Base-by-base conservation (phyloP, 2,797 vertebrate species). In the Sebastes diaconus region DNA sequence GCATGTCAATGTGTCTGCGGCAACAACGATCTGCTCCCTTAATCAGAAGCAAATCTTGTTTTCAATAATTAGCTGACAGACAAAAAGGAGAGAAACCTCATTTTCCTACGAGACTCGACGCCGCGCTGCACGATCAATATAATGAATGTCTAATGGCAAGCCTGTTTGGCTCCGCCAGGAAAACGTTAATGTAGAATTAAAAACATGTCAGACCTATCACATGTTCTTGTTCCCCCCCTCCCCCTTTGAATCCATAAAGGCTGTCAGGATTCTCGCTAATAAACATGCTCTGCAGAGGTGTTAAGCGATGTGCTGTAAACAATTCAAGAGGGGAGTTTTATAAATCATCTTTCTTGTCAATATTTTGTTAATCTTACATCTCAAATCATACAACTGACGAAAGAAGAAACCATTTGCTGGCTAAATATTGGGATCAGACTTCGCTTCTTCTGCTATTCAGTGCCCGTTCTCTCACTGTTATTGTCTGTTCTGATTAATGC, bases 41-140 rank as follows among this genome's bases (percentile, higher is more conserved):
- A 95, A 96, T 95, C 93, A 95, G 86, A 89, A 68, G 81, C 83
- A 94, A 95, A 95, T 95, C 93, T 94, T 87, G 77, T 95, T 96
- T 95, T 94, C 91, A 91, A 95, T 95, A 95, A 96, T 95, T 95
- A 95, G 90, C 93, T 86, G 91, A 89, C 88, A 87, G 84, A 92
- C 87, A 87, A 94, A 93, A 93, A 91, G 82, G 80, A 89, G 83
- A 86, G 90, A 89, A 91, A 91, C 87, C 87, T 93, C 34, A 89
- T 94, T 94, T 93, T 92, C 90, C 88, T 85, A 84, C 57, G 80
- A 93, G 92, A 91, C 85, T 66, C 11, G n/a, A 39, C 59, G 32
- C 81, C 66, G 58, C 77, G 58, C 77, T 61, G 81, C 68, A 39
- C 82, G 79, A 95, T 96, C 92, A 84, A 95, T 95, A 77, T 90